Percentiles rank a stretch among this genome's conserved stretches.
Conservation (phyloP, 2,797 vertebrate species). For the Semotilus atromaculatus region DNA sequence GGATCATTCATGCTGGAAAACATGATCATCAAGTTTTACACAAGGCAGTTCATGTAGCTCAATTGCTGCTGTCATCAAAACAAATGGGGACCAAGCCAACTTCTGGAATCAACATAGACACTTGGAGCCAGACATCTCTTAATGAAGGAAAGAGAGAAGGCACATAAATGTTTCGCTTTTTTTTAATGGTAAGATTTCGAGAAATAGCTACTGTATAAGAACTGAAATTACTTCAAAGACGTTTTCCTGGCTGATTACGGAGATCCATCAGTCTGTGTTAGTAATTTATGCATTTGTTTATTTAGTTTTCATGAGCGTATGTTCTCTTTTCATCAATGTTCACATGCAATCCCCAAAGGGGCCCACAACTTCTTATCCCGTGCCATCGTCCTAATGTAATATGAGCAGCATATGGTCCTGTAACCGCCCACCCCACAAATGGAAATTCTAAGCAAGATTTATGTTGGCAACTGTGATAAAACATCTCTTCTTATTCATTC, state of each 20-base stretch:
- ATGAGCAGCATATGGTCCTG: constrained; percentile 50
- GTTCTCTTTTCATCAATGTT: constrained; percentile 47
- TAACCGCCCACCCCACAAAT: constrained; percentile 39
- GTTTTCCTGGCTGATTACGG: constrained; percentile 35
- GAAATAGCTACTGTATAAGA: neutral
- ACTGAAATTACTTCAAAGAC: constrained; percentile 18
- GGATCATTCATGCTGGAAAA: neutral
- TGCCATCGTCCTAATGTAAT: constrained; percentile 50
- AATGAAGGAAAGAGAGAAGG: constrained; percentile 6
- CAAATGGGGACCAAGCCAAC: neutral
- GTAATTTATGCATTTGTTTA: constrained; percentile 37
- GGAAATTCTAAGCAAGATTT: constrained; percentile 33
- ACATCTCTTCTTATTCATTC: constrained; percentile 18
- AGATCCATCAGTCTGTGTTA: constrained; percentile 37
- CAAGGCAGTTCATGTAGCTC: neutral
- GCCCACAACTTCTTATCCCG: constrained; percentile 43
- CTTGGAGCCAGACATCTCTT: constrained; percentile 9
- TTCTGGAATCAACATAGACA: neutral
- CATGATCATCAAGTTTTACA: neutral
- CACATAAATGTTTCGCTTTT: neutral
- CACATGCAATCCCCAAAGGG: constrained; percentile 48
- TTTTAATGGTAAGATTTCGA: neutral
- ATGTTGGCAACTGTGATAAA: constrained; percentile 39
- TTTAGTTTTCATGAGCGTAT: constrained; percentile 48
- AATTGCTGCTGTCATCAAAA: neutral